Base-by-base conservation (phyloP, 2,888 invertebrate genomes). In the Microdon myrmicae region DNA sequence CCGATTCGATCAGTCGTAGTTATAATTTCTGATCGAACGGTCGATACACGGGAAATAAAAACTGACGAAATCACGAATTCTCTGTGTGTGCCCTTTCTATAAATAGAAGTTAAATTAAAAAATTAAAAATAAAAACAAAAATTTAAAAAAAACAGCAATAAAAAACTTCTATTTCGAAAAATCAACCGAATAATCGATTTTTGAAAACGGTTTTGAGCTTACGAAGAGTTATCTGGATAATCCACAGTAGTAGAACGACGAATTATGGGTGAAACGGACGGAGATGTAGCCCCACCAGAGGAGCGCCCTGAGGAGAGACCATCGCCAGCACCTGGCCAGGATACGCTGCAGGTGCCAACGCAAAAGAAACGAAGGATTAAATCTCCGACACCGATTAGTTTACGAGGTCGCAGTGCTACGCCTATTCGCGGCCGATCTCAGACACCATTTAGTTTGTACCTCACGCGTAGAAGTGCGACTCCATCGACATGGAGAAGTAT, bases 401-500 rank as follows among this genome's bases (percentile, higher is more conserved):
- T 79, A 35, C 78, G 79, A 55, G 79, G 79, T 35, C 77, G 79
- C 20, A 79, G 79, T 71, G 74, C 75, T 58, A 79, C 79, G 29
- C 79, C 79, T 19, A 74, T 79, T 28, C 77, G 77, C n/a, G 79
- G 79, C 8, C 72, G 79, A 31, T 79, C 79, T 71, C 77, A 77
- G 68, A 79, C 79, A 5, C 79, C 79, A 3, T 78, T 79, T 38
- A 71, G 66, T 3, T 64, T 79, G 44, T 79, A 79, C 61, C 71
- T 79, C 68, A 76, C 71, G 17, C 75, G 79, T 16, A 75, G 79
- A 53, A 80, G 80, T 71, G 79, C 77, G 25, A 79, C 80, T 41
- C 80, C 80, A 4, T 75, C 79, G 48, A 75, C 77, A 71, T 79
- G 78, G 79, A 75, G 79, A 43, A 79, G 79, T 66, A 79, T 79